A percentile compares a stretch with the other conserved stretches of the same genome.
Evolutionary conservation across 1,140 invertebrate genomes (phyloP).

Genomic region (Apis cerana): DNA sequence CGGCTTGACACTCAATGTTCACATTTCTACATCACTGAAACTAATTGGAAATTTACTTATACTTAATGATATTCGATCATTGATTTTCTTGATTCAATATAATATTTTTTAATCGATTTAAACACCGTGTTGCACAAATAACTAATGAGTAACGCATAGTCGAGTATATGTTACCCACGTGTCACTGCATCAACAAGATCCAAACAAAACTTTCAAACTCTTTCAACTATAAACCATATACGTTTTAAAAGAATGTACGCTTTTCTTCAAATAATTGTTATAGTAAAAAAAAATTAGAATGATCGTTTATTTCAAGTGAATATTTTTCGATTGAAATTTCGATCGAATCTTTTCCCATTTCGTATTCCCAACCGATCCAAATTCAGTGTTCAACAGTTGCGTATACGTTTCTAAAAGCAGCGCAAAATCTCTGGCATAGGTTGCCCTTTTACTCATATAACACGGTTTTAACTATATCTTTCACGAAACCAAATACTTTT

Average conservation of each 20-base stretch:
- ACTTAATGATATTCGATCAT: neutral
- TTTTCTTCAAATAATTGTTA: neutral
- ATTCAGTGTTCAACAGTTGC: neutral
- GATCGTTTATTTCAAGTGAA: neutral
- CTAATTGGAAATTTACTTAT: neutral
- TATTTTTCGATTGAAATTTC: neutral
- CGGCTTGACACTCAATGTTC: neutral
- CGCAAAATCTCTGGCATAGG: neutral
- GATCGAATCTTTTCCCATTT: neutral
- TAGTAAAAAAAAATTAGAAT: neutral
- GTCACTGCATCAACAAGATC: constrained; percentile 10
- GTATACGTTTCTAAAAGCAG: neutral
- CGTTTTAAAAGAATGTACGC: neutral
- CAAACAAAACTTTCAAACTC: constrained; percentile 7
- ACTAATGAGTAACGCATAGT: too few species aligned
- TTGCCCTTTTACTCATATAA: neutral
- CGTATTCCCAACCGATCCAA: neutral
- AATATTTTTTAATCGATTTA: neutral
- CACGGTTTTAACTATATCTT: too few species aligned
- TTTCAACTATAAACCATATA: neutral
- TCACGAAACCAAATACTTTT: neutral
- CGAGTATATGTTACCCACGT: constrained; percentile 30
- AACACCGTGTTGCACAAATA: too few species aligned
- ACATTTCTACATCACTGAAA: neutral
- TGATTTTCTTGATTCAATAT: neutral